A percentile compares a stretch with the other conserved stretches of the same genome.
phyloP scores from a whole-genome alignment of 2,113 vertebrate genomes.

The Paratilapia polleni region DNA sequence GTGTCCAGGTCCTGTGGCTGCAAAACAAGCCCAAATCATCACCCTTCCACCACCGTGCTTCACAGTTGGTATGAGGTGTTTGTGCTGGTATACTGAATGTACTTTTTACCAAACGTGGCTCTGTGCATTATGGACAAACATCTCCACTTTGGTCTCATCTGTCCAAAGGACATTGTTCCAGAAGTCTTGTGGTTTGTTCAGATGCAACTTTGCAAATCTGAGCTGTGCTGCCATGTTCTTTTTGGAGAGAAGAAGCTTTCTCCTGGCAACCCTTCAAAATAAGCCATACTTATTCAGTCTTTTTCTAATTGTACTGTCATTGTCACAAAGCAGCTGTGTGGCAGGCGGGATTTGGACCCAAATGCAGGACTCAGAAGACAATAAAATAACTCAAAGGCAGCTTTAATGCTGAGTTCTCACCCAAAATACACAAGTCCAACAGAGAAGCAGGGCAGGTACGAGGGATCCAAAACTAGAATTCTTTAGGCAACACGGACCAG shows the following conservation, averaged over 20 bases:
- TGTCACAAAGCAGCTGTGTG: too few species aligned
- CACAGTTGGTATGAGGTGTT: background rate
- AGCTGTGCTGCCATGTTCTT: background rate
- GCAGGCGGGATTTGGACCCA: too few species aligned
- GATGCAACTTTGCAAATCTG: background rate
- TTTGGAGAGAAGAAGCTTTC: background rate
- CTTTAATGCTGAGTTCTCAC: too few species aligned
- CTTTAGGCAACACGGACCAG: too few species aligned
- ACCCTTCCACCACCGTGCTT: background rate
- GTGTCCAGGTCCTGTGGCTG: too few species aligned
- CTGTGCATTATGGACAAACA: background rate
- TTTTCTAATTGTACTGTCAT: background rate
- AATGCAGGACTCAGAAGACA: too few species aligned
- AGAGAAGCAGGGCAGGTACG: too few species aligned
- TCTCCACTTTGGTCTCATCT: background rate
- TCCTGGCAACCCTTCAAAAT: too few species aligned
- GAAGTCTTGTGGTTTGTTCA: background rate
- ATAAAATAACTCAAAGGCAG: too few species aligned
- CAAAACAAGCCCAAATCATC: background rate
- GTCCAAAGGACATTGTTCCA: background rate
- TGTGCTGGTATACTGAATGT: background rate
- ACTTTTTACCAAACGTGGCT: background rate
- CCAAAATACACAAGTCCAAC: too few species aligned
- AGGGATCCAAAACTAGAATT: too few species aligned
- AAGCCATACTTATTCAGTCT: background rate